These are phyloP conservation scores for Anguilla rostrata DNA, from an alignment of 2,113 vertebrate genomes.

Conservation along the genomic window DNA sequence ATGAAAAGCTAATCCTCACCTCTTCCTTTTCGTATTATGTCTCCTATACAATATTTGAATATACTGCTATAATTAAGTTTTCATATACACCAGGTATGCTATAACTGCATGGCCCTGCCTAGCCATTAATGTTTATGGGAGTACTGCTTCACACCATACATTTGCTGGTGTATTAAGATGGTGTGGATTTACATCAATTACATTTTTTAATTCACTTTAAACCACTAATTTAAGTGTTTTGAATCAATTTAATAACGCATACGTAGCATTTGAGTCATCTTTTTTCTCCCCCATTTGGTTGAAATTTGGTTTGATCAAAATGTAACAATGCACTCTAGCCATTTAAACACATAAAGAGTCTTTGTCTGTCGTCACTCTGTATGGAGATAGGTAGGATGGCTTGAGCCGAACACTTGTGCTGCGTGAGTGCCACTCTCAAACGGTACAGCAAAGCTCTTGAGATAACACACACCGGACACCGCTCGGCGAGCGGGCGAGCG, in stretches of 20 bases:
- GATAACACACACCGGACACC: neutral
- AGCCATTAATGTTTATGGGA: too few species aligned
- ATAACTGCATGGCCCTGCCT: too few species aligned
- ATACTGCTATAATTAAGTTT: too few species aligned
- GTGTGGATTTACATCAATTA: too few species aligned
- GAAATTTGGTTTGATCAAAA: neutral
- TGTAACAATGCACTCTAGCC: neutral
- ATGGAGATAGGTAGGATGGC: neutral
- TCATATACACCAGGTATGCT: too few species aligned
- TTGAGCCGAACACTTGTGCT: neutral
- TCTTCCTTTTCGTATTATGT: too few species aligned
- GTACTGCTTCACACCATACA: too few species aligned
- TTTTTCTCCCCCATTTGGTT: too few species aligned
- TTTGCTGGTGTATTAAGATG: too few species aligned
- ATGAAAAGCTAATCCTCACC: too few species aligned
- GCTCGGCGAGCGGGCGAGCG: neutral
- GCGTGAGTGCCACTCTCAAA: neutral
- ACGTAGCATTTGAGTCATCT: too few species aligned
- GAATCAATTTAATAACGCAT: neutral
- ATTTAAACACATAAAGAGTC: neutral
- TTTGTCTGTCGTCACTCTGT: neutral
- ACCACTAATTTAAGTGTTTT: neutral
- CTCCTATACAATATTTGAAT: too few species aligned
- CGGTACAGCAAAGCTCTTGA: neutral
- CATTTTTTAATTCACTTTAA: neutral